These are phyloP conservation scores for Phylloscopus trochiloides DNA, from an alignment of 2,113 vertebrate genomes.

Conservation along the genomic window DNA sequence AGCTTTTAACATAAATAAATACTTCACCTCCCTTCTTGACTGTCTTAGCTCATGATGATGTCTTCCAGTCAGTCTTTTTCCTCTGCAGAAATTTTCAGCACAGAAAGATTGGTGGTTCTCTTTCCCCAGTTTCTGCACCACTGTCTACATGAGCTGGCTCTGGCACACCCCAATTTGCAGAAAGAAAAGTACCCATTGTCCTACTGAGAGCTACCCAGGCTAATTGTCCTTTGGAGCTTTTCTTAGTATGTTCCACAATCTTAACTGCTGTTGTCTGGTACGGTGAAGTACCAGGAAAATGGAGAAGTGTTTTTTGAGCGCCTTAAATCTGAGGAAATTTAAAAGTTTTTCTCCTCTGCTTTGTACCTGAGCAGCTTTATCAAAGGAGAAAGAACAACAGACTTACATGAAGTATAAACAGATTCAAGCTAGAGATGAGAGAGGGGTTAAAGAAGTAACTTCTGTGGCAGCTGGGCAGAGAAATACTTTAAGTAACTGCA, in stretches of 20 bases:
- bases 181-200: accelerated
- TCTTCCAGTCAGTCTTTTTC: neutral
- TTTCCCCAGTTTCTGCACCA: neutral
- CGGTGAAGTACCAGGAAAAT: neutral
- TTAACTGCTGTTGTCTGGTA: neutral
- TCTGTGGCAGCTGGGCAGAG: neutral
- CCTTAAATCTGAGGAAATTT: neutral
- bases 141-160: neutral
- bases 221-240: neutral
- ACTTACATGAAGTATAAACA: neutral
- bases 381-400: neutral
- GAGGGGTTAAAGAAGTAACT: neutral
- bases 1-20: neutral
- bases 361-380: neutral
- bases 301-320: neutral
- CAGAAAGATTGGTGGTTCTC: neutral
- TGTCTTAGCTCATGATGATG: neutral
- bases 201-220: neutral
- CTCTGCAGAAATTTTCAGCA: neutral
- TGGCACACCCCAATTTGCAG: neutral
- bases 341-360: neutral
- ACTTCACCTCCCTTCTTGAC: neutral
- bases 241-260: neutral
- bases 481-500: neutral
- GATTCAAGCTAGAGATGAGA: neutral